Evolutionary conservation across 2,888 invertebrate species (phyloP).

Genomic region (Herminia tarsipennalis): DNA sequence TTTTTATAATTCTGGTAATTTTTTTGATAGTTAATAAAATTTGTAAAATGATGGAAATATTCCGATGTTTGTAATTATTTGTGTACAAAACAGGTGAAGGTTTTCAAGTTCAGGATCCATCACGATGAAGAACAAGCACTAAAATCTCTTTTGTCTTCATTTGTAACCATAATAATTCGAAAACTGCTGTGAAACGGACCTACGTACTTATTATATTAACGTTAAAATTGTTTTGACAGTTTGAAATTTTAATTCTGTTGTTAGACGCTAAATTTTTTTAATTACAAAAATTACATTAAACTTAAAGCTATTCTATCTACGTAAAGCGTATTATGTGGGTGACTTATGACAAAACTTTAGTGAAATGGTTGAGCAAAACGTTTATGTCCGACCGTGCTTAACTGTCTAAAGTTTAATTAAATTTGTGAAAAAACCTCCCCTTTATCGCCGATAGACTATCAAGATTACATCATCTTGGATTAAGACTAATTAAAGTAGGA

Average conservation of each 20-base stretch:
- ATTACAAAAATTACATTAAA: constrained; percentile 14
- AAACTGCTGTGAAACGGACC: no score
- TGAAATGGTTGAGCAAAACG: constrained; percentile 40
- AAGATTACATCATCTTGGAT: constrained; percentile 41
- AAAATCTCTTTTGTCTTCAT: no score
- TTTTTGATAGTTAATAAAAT: no score
- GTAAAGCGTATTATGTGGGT: constrained; percentile 25
- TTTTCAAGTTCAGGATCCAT: no score
- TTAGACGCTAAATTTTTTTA: no score
- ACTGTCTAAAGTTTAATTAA: constrained; percentile 60
- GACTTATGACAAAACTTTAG: constrained; percentile 44
- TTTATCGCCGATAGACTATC: constrained; percentile 41
- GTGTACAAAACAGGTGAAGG: no score
- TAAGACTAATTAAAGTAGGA: constrained; percentile 35
- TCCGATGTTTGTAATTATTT: no score
- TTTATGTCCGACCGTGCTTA: constrained; percentile 41
- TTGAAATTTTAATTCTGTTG: constrained; percentile 18
- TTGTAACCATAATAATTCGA: no score
- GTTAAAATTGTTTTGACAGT: constrained; percentile 2
- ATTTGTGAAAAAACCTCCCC: constrained; percentile 45
- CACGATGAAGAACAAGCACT: no score
- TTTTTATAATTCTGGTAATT: no score
- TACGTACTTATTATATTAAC: background rate
- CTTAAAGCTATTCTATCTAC: constrained; percentile 10
- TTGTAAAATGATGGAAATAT: no score